Base-by-base conservation (phyloP, 2,797 vertebrate species). In the Cetoscarus ocellatus region DNA sequence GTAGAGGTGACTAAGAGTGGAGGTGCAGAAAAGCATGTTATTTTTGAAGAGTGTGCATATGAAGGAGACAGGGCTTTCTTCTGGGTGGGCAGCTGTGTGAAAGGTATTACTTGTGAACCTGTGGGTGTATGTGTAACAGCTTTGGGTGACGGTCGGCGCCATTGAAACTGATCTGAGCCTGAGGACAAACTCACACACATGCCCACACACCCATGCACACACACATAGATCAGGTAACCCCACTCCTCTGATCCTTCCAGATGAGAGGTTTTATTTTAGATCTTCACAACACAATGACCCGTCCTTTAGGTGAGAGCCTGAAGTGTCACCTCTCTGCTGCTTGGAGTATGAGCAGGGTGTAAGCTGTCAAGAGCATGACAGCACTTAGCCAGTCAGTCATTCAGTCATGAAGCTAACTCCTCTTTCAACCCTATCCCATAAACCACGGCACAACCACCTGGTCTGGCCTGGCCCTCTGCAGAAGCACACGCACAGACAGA, bases 101-200 rank as follows among this genome's bases (percentile, higher is more conserved):
- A 84, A 86, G 76, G 83, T 87, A 70, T 80, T 75, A 49, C 76
- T 73, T 73, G 69, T 61, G 69, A 88, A 47, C 68, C 60, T 59
- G 70, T 86, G 74, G 79, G 85, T 76, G 74, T 83, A 74, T 70
- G 75, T 77, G 48, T 76, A 77, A 84, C 73, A 54, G 70, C 67
- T 82, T 82, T 81, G 36, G 68, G 71, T 77, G 72, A 75, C 19
- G 48, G 75, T 27, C 42, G 69, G 77, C 65, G 79, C 86, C 85
- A 80, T 65, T 89, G 88, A 91, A 91, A 91, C 69, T 57, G 85
- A 91, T 89, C 83, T 45, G 53, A 79, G 76, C 79, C 78, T 84
- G 76, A 65, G 70, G 63, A 75, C 73, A 53, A 15, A 1, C 63
- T 9, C 50, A 6, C 38, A 45, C 50, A 6, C 38, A 17, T 58